These are phyloP conservation scores for Phalanger gymnotis DNA, from an alignment of 2,797 vertebrate genomes.

Conservation along the genomic window DNA sequence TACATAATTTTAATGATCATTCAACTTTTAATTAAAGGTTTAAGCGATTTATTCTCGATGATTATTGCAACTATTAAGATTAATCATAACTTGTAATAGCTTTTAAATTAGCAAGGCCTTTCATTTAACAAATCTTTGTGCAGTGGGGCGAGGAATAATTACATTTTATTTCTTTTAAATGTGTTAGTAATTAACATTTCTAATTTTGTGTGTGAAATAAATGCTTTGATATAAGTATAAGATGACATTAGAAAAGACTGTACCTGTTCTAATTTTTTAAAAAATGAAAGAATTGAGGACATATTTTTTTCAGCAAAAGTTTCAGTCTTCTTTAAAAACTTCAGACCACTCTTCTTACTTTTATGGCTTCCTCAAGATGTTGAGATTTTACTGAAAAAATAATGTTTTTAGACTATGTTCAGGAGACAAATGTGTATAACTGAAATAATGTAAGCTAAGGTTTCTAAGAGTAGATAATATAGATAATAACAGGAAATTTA, in stretches of 20 bases:
- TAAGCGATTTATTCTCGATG: constrained; percentile 71
- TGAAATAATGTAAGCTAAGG: constrained; percentile 26
- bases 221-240: constrained; percentile 64
- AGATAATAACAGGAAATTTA: no score
- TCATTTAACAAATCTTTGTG: constrained; percentile 77
- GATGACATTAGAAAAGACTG: constrained; percentile 63
- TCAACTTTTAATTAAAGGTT: constrained; percentile 78
- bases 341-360: constrained; percentile 1
- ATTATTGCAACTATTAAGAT: constrained; percentile 71
- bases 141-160: constrained; percentile 73
- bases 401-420: background rate
- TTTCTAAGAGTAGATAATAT: constrained; percentile 66
- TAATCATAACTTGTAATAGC: constrained; percentile 74
- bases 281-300: constrained; percentile 28
- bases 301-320: constrained; percentile 45
- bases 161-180: constrained; percentile 78
- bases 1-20: constrained; percentile 71
- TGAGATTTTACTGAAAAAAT: constrained; percentile 23
- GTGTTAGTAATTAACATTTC: constrained; percentile 76
- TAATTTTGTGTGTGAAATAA: constrained; percentile 76
- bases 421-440: constrained; percentile 11
- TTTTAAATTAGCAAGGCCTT: constrained; percentile 77
- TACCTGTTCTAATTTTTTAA: constrained; percentile 52
- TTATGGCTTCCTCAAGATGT: constrained; percentile 41
- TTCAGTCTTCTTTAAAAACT: constrained; percentile 36